Conservation (phyloP, 2,888 invertebrate genomes). For the Gasteruption jaculator region DNA sequence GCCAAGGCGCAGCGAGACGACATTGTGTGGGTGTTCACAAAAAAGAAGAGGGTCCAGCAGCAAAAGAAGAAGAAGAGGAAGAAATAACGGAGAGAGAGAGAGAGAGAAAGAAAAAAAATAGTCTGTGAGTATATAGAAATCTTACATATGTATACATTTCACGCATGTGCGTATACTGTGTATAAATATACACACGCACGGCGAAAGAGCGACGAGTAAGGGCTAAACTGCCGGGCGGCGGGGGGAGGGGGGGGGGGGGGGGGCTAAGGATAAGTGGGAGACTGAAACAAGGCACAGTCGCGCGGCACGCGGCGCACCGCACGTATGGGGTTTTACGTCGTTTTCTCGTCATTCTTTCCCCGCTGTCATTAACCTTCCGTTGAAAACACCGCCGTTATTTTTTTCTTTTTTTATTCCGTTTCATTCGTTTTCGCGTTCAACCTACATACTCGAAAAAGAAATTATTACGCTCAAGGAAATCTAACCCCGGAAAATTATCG, state of each 20-base stretch:
- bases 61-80: constrained; percentile 6
- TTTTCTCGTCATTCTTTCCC: too few relatives aligned
- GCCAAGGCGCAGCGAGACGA: constrained; percentile 9
- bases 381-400: constrained; percentile 8
- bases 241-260: constrained; percentile 21
- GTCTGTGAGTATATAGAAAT: too few relatives aligned
- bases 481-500: constrained; percentile 1
- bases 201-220: constrained; percentile 12
- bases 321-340: constrained; percentile 29
- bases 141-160: too few relatives aligned
- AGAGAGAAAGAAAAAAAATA: constrained; percentile 7
- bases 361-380: constrained; percentile 9
- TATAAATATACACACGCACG: too few relatives aligned
- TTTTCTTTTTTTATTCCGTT: too few relatives aligned
- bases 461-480: neutral
- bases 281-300: constrained; percentile 39
- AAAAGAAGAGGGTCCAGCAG: constrained; percentile 10
- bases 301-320: constrained; percentile 47
- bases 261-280: constrained; percentile 8
- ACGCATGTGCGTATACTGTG: too few relatives aligned
- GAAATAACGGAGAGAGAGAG: constrained; percentile 15
- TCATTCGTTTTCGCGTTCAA: too few relatives aligned
- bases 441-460: too few relatives aligned
- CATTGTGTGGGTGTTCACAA: too few relatives aligned
- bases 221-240: neutral